Conservation (phyloP, 2,797 vertebrate species). For the Muscicapa striata region DNA sequence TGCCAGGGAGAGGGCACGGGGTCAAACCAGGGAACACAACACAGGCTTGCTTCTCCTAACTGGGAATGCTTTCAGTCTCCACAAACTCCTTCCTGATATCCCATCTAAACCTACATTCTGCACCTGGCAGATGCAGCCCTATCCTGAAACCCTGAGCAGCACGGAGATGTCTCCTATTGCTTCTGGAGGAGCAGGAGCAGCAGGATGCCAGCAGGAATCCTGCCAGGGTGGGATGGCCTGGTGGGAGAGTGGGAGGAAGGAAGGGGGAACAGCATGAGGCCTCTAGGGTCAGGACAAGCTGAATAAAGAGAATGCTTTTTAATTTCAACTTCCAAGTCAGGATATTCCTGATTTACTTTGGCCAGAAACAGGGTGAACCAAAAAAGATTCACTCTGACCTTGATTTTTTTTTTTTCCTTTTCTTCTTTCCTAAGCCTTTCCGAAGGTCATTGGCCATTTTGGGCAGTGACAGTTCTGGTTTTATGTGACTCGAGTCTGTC, state of each 20-base stretch:
- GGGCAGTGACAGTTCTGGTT: not conserved
- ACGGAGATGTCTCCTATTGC: not conserved
- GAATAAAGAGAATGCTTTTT: not conserved
- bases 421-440: not conserved
- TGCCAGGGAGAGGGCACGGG: too few species aligned
- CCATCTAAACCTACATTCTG: accelerated
- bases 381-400: not conserved
- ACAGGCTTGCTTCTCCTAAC: too few species aligned
- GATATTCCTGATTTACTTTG: not conserved
- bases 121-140: not conserved
- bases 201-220: not conserved
- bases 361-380: not conserved
- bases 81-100: not conserved
- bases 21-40: too few species aligned
- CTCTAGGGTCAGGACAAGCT: not conserved
- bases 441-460: accelerated
- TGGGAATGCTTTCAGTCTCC: too few species aligned
- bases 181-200: not conserved
- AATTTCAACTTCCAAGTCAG: not conserved
- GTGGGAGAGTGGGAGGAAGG: not conserved
- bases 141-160: not conserved
- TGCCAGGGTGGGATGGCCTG: not conserved
- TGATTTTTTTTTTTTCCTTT: not conserved
- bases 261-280: not conserved
- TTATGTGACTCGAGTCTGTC: not conserved